Base-by-base conservation (phyloP, 2,888 invertebrate genomes). In the Griposia aprilina region DNA sequence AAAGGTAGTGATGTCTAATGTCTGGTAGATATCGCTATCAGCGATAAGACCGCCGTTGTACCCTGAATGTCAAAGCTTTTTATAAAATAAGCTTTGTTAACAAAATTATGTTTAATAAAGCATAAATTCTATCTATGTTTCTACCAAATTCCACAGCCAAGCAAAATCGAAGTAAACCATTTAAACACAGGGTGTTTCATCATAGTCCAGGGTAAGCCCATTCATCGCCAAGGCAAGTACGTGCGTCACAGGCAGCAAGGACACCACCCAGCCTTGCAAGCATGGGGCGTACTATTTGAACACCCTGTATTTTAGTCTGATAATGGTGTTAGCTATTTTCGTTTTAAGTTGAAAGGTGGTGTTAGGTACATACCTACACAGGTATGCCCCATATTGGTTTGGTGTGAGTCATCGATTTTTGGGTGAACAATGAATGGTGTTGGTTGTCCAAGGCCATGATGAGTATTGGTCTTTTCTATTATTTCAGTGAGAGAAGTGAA, bases 211-310 rank as follows among this genome's bases (percentile, higher is more conserved):
- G 87, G 86, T 84, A 82, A 88, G 84, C 83, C 89, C 91, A 91
- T 91, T 92, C 89, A 90, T 81, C 86, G 81, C 87, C 94, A 95
- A 94, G 94, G 94, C 91, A 84, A 91, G 77, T 67, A 78, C 78
- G 92, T 94, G 95, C 95, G 95, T 95, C 95, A 95, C 91, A 26
- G 78, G 74, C 75, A 78, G 80, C 91, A 93, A 94, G 95, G 95
- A 92, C 93, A 89, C 75, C 90, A 88, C 81, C 78, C 73, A 77
- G 80, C 79, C 76, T 79, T 80, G 75, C 78, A 76, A 74, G 67
- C 70, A 85, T 86, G 81, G 78, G 72, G 72, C 78, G 60, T 87
- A 90, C 91, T 94, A 93, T 93, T 94, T 94, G 93, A 87, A 90
- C 91, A 91, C 84, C 91, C 92, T 89, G 90, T 92, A 92, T 94